These are phyloP conservation scores for Sarcophilus harrisii DNA, from an alignment of 2,797 vertebrate species.

Conservation along the genomic window DNA sequence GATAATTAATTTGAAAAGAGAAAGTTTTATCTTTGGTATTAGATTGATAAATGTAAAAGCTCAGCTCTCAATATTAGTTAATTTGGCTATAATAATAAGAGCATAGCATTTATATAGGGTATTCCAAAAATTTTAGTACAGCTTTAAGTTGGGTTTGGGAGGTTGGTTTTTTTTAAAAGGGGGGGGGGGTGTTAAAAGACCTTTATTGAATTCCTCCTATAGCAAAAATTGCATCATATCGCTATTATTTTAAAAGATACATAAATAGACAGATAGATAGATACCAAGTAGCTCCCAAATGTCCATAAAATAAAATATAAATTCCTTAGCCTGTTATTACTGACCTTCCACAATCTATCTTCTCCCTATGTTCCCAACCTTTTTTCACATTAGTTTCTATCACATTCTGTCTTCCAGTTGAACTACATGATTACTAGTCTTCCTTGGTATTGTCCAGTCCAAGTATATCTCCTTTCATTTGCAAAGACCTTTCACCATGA, in stretches of 20 bases:
- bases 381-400: not conserved
- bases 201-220: not conserved
- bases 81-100: not conserved
- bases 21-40: not conserved
- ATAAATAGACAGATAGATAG: no score
- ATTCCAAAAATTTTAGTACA: not conserved
- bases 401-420: not conserved
- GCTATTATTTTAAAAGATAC: no score
- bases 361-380: not conserved
- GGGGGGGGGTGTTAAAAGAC: not conserved
- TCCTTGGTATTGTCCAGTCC: not conserved
- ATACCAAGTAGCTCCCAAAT: not conserved
- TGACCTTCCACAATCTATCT: not conserved
- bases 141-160: not conserved
- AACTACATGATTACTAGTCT: not conserved
- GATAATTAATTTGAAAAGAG: not conserved
- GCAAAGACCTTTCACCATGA: not conserved
- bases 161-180: no score
- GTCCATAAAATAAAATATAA: not conserved
- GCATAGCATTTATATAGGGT: not conserved
- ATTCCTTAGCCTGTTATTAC: not conserved
- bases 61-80: not conserved
- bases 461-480: not conserved
- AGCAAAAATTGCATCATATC: not conserved
- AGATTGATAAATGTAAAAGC: not conserved